Base-by-base conservation (phyloP, 2,888 invertebrate genomes). In the Allolobophora icterica region DNA sequence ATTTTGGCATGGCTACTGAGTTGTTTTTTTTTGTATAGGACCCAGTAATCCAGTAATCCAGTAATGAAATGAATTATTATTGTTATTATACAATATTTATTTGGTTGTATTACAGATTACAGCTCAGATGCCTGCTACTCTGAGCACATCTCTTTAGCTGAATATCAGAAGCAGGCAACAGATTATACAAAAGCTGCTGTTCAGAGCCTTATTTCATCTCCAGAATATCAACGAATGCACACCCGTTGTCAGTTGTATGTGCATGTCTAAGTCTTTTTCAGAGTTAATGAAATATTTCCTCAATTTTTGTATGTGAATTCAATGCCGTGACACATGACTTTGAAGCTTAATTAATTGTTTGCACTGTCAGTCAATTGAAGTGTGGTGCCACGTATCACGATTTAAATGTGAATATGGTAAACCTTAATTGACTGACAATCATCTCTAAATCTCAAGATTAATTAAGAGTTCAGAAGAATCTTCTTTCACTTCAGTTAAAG, bases 201-300 rank as follows among this genome's bases (percentile, higher is more conserved):
- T 21, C 94, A 94, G 89, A 93, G 93, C 89, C 93, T 94, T 92
- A 94, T 94, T 93, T 93, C 94, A 90, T 94, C 94, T 84, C 94
- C 94, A 71, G 94, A 94, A 89, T 94, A 94, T 92, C 94, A 94
- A 92, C 93, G 94, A 84, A 94, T 94, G 91, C 93, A 94, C 45
- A 93, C 93, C 58, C 94, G 94, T 34, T 94, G 94, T 92, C 94
- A 94, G 92, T 91, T 94, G 94, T 94, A 93, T 92, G 94, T 93
- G 84, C 38, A 83, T n/a, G n/a, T 71, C n/a, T 71, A 40, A 89
- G 30, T 89, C 30, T 83, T 42, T 87, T 13, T 38, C 45, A 40
- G 19, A 90, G 33, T 35, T 38, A 17, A 90, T 83, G 35, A n/a
- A 35, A 17, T 84, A n/a, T 71, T 83, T 71, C 8, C 90, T 42